Conservation (phyloP, 2,797 vertebrate species). For the Lepus townsendii region DNA sequence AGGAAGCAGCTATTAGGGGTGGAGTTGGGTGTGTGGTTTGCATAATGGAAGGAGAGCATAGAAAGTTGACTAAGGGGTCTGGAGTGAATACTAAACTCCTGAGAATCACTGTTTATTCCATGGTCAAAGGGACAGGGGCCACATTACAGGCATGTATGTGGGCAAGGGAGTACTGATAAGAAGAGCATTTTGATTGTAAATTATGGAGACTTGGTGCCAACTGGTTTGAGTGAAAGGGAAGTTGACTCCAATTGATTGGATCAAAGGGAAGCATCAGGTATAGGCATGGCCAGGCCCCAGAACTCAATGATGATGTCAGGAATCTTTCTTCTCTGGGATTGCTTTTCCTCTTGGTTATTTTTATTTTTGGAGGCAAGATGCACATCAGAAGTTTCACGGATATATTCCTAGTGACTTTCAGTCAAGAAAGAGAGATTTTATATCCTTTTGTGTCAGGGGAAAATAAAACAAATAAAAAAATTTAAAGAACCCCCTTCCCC, state of each 20-base stretch:
- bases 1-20: not conserved
- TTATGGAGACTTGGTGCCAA: not conserved
- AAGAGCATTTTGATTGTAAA: not conserved
- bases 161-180: not conserved
- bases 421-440: not conserved
- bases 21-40: not conserved
- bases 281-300: not conserved
- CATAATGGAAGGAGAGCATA: not conserved
- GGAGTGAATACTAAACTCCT: not conserved
- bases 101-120: not conserved
- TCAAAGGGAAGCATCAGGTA: not conserved
- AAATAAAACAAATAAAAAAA: not conserved
- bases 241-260: not conserved
- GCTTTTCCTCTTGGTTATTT: not conserved
- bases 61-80: not conserved
- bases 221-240: not conserved
- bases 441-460: not conserved
- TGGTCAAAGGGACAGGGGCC: not conserved
- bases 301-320: not conserved
- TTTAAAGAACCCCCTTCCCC: not conserved
- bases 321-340: not conserved
- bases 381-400: not conserved
- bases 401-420: not conserved
- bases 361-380: not conserved
- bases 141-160: not conserved